Evolutionary conservation across 2,888 invertebrate species (phyloP).

Genomic region (Heliconius cydno): DNA sequence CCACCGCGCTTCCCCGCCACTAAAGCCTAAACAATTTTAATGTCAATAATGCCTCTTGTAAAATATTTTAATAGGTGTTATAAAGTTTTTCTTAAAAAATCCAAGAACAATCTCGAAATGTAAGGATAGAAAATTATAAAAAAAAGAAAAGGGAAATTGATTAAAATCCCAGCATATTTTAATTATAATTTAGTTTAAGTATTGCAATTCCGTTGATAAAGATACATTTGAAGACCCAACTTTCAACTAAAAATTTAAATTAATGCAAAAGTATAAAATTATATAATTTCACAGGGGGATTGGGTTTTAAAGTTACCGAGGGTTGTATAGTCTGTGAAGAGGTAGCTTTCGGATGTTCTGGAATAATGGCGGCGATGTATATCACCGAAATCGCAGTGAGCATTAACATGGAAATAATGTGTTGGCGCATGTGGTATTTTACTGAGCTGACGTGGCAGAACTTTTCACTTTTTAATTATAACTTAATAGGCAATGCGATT

Average conservation of each 20-base stretch:
- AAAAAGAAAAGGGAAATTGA: background rate
- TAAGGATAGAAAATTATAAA: background rate
- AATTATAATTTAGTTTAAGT: no score
- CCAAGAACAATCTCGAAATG: background rate
- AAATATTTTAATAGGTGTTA: no score
- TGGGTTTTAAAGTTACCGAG: conserved; percentile 88
- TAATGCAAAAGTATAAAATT: background rate
- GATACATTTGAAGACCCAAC: background rate
- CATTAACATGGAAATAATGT: conserved; percentile 11
- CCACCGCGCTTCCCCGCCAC: no score
- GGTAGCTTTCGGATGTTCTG: conserved; percentile 95
- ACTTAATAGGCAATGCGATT: background rate
- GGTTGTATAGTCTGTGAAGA: conserved; percentile 92
- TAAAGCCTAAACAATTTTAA: no score
- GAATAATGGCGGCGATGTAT: conserved; percentile 94
- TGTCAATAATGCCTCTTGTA: no score
- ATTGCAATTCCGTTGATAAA: no score
- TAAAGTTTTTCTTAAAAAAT: background rate
- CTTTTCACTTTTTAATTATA: background rate
- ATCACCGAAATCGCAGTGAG: conserved; percentile 90
- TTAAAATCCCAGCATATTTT: background rate
- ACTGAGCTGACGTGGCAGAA: background rate
- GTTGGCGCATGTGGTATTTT: conserved; percentile 29
- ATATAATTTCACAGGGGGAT: conserved; percentile 85
- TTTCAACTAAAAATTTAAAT: background rate